Evolutionary conservation across 2,888 invertebrate genomes (phyloP).

Genomic region (Penaeus monodon): DNA sequence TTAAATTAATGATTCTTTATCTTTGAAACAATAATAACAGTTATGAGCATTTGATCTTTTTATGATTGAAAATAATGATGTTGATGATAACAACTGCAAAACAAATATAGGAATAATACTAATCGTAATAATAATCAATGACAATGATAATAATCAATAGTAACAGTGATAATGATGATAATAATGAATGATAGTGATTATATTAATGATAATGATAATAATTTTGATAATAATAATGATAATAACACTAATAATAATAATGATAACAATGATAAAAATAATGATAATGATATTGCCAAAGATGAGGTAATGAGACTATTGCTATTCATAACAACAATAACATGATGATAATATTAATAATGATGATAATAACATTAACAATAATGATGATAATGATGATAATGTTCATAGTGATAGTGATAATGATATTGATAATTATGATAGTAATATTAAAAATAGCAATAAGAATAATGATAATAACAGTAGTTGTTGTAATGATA

Average conservation of each 20-base stretch:
- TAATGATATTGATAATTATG: neutral
- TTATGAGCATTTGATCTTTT: no score
- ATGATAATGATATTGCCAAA: neutral
- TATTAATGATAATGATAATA: neutral
- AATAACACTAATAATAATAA: no score
- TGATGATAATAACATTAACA: neutral
- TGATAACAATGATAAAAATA: neutral
- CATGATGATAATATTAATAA: neutral
- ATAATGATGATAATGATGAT: neutral
- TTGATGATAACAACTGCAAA: no score
- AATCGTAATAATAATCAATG: no score
- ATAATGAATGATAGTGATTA: neutral
- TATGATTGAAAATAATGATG: no score
- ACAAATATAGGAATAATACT: no score
- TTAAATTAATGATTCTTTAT: no score
- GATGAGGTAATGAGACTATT: no score
- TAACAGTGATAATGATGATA: neutral
- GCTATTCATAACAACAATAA: no score
- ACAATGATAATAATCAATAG: neutral
- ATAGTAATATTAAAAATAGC: neutral
- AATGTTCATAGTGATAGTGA: neutral
- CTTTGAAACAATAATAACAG: no score
- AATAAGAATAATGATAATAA: conserved; percentile 4
- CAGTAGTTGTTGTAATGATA: neutral
- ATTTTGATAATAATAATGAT: no score